Base-by-base conservation (phyloP, 2,797 vertebrate species). In the Podarcis siculus region DNA sequence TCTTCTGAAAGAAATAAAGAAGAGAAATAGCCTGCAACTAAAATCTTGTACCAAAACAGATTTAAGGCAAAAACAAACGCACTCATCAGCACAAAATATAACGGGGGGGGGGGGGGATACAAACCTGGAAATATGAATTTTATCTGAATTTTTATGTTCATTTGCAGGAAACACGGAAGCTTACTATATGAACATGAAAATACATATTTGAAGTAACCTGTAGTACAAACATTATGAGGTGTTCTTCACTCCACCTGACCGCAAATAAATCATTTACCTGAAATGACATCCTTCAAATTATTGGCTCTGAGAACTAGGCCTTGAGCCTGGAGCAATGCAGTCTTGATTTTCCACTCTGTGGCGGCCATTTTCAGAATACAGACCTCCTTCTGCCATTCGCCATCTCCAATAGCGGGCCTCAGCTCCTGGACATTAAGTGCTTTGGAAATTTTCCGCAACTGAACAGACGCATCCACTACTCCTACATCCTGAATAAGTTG, bases 241-340 rank as follows among this genome's bases (percentile, higher is more conserved):
- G 49, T 19, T 21, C 30, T 17, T 67, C 15, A 35, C 35, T 49
- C 45, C 69, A 42, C 1, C 90, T n/a, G 72, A 78, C 8, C 42
- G 8, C 19, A 49, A 42, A 83, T 67, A 83, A 83, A 55, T 78
- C 6, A 90, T 95, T 94, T 97, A 99, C 99, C 98, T 19, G 97
- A 96, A 85, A 92, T 95, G 76, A 97, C 95, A 72, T 97, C 97
- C 91, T 98, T 98, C 82, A 98, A 91, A 88, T 98, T 96, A 94
- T 97, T 99, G 17, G 98, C 98, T 92, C 97, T 97, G 89, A 98
- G 96, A 76, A 99, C 93, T 3, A 98, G 95, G 72, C 97, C 98
- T 96, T 97, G 98, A 85, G 97, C 97, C 91, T 98, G 97, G n/a
- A 99, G 96, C 73, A 99, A 93, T 17, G 95, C 97, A 93, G 97